Conservation (phyloP, 2,888 invertebrate species). For the Euphydryas editha region DNA sequence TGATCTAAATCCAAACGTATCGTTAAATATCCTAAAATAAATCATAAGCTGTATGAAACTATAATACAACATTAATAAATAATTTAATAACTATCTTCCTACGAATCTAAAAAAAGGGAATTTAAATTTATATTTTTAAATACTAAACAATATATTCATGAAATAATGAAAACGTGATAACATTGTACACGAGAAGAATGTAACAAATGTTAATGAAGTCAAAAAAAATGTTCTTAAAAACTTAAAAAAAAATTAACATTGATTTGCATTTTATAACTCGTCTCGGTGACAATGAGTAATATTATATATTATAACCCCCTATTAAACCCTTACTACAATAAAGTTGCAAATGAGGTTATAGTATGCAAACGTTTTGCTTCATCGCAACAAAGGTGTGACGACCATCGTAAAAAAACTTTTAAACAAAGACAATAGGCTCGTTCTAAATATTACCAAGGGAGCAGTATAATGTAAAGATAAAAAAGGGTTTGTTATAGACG, state of each 20-base stretch:
- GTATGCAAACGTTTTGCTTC: slow-evolving; percentile 77
- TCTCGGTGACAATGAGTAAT: slow-evolving; percentile 59
- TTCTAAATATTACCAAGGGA: slow-evolving; percentile 68
- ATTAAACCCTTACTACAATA: slow-evolving; percentile 58
- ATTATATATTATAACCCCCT: too few relatives aligned
- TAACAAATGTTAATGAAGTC: slow-evolving; percentile 17
- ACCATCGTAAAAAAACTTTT: slow-evolving; percentile 71
- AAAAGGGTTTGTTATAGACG: slow-evolving; percentile 70
- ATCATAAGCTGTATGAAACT: too few relatives aligned
- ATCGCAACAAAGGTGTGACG: slow-evolving; percentile 57
- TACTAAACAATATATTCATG: too few relatives aligned
- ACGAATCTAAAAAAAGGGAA: too few relatives aligned
- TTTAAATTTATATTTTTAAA: too few relatives aligned
- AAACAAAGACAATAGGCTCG: slow-evolving; percentile 64
- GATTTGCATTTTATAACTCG: slow-evolving; percentile 70
- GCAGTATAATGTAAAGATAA: slow-evolving; percentile 62
- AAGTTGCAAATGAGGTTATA: slow-evolving; percentile 73
- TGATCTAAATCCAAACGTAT: too few relatives aligned
- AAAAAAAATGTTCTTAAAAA: slow-evolving; percentile 26
- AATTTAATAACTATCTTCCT: too few relatives aligned
- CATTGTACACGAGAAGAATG: neutral
- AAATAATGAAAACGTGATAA: too few relatives aligned
- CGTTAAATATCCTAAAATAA: too few relatives aligned
- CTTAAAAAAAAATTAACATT: slow-evolving; percentile 25
- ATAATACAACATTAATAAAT: too few relatives aligned